Evolutionary conservation across 2,797 vertebrate genomes (phyloP), one percentile per base, ranked within the genome.

Genomic region (Sibirionetta formosa): DNA sequence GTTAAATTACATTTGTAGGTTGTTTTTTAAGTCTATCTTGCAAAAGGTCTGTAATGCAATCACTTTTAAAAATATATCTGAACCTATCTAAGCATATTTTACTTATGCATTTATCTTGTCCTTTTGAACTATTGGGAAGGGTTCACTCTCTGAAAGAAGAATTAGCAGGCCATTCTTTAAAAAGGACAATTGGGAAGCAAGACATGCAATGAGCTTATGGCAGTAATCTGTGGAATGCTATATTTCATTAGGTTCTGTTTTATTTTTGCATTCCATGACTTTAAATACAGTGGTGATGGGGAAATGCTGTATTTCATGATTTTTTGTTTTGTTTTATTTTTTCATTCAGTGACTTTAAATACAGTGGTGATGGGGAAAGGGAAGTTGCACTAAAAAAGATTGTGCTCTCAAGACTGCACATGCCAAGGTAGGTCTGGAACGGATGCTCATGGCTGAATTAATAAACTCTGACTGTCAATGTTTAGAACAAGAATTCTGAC

Each of bases 401-500:
- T 96, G 68, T 96, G 38, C 71, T 96, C 54, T 66, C 63, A 68
- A 93, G 58, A 86, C 75, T 92, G n/a, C 80, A 84, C 56, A 26
- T 90, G 78, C 75, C 90, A 94, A 75, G 63, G 64, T 83, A 70
- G 36, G 72, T 90, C 64, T 86, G 89, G 68, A 95, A 73, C 0
- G 29, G 77, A 58, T 77, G 88, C 73, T 95, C 56, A 36, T 70
- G 91, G 54, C 73, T 90, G 87, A 95, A 86, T 96, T 97, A 96
- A 98, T 94, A 94, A 96, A 90, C 44, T 93, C 88, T 91, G 86
- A 85, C 82, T 89, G 86, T 50, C 56, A 85, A 95, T 46, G 40
- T 91, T 97, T 88, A 66, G 65, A 96, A 96, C 83, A 96, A 78
- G 91, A 97, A 96, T 95, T 40, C 86, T 92, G 92, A 94, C 76